Percentiles rank a stretch among this genome's conserved stretches.
Evolutionary conservation across 2,888 invertebrate species (phyloP).

Genomic region (Himalopsyche tibetana): DNA sequence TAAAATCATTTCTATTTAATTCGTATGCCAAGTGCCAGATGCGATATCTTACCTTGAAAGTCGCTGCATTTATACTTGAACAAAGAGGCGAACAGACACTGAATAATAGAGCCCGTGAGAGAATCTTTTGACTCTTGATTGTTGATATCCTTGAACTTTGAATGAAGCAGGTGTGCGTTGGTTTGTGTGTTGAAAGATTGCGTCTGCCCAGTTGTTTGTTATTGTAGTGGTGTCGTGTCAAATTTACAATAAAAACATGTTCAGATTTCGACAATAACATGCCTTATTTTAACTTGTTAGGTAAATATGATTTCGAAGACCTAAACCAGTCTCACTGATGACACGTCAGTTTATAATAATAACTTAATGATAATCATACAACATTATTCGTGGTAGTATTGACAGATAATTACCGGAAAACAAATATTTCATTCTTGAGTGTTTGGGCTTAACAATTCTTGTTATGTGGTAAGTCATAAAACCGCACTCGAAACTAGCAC

Average conservation of each 20-base stretch:
- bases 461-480: no score
- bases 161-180: constrained; percentile 49
- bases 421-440: no score
- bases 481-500: no score
- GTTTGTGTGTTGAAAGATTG: constrained; percentile 9
- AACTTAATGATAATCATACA: no score
- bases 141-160: constrained; percentile 57
- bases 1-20: no score
- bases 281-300: no score
- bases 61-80: constrained; percentile 3
- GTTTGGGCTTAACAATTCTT: no score
- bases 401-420: no score
- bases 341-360: no score
- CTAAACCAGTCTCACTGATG: no score
- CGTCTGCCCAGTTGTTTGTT: background rate
- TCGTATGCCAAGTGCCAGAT: background rate
- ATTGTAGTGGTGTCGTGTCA: background rate
- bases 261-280: background rate
- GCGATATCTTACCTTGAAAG: background rate
- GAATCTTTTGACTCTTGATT: constrained; percentile 5
- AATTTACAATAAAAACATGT: background rate
- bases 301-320: no score
- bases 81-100: constrained; percentile 13
- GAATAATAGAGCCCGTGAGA: constrained; percentile 16
- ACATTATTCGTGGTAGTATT: no score